phyloP scores from a whole-genome alignment of 2,113 vertebrate genomes.

The Pagrus major region DNA sequence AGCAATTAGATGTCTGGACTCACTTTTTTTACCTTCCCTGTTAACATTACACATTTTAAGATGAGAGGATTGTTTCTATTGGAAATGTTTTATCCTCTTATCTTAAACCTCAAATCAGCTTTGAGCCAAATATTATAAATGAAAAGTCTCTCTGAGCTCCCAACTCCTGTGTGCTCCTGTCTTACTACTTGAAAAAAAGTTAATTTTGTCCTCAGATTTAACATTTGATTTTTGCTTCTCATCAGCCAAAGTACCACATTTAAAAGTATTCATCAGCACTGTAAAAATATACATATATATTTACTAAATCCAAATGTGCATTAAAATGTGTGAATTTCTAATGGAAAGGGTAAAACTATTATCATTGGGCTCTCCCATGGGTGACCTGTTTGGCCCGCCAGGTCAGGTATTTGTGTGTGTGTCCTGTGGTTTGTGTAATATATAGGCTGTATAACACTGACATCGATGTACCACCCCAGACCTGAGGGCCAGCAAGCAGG shows the following conservation, averaged over 20 bases:
- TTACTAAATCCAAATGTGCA: background rate
- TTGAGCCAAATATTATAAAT: constrained; percentile 2
- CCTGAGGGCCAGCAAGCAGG: constrained; percentile 49
- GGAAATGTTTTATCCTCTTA: constrained; percentile 35
- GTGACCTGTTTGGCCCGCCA: constrained; percentile 5
- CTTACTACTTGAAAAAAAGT: background rate
- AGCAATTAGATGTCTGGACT: background rate
- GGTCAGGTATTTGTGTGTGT: constrained; percentile 23
- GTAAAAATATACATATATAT: background rate
- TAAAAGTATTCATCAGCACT: background rate
- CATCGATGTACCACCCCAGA: constrained; percentile 46
- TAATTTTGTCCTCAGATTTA: background rate
- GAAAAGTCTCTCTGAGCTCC: background rate
- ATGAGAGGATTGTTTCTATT: background rate
- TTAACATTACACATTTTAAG: background rate
- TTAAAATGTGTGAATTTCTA: background rate
- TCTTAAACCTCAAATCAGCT: constrained; percentile 26
- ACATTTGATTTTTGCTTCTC: background rate
- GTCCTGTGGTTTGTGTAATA: constrained; percentile 35
- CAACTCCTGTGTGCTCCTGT: background rate
- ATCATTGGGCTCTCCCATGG: no score
- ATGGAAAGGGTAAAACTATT: background rate
- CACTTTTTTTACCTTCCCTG: background rate
- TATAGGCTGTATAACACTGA: constrained; percentile 25
- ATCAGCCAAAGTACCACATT: background rate